Base-by-base conservation (phyloP, 2,113 vertebrate species). In the Gadus macrocephalus region DNA sequence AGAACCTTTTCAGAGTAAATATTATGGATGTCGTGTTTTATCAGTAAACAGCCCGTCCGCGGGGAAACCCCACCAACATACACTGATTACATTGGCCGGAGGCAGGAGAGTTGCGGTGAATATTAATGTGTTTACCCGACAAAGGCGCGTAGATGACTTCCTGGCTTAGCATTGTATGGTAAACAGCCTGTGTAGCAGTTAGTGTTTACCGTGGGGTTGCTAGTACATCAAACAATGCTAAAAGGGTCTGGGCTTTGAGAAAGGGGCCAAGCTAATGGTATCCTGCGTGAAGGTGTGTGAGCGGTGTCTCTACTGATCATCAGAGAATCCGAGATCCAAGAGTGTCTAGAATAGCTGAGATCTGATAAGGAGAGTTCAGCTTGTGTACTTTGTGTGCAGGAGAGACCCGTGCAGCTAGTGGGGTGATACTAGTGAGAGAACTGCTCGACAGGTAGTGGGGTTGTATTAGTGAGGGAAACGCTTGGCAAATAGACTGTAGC, bases 21-120 rank as follows among this genome's bases (percentile, higher is more conserved):
- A 79, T 80, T 68, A 60, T 55, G 69, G 16, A 53, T 19, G 70
- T 75, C 62, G 20, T 27, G 69, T 75, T n/a, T 67, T 58, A 71
- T 75, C 75, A 55, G 71, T 63, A 74, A 72, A 77, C 6, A 74
- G 63, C 22, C 55, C 9, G 4, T 4, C 42, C 15, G 64, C 58
- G 71, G 55, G 42, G 70, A n/a, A 67, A 77, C 76, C 67, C 64
- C 67, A 31, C 60, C 22, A 61, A 65, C 73, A 64, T 64, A 62
- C 83, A 59, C 3, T 25, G 49, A 67, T 63, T 64, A 70, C 76
- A 81, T 15, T 53, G 73, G 75, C 72, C 11, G 55, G 64, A 53
- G 56, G 70, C 35, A 35, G 69, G 16, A 28, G 64, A 19, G 67
- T 35, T 2, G n/a, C 70, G 67, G 19, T 55, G 75, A 64, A 76